These are phyloP conservation scores for Salticus scenicus DNA, from an alignment of 2,888 invertebrate genomes.

Conservation along the genomic window DNA sequence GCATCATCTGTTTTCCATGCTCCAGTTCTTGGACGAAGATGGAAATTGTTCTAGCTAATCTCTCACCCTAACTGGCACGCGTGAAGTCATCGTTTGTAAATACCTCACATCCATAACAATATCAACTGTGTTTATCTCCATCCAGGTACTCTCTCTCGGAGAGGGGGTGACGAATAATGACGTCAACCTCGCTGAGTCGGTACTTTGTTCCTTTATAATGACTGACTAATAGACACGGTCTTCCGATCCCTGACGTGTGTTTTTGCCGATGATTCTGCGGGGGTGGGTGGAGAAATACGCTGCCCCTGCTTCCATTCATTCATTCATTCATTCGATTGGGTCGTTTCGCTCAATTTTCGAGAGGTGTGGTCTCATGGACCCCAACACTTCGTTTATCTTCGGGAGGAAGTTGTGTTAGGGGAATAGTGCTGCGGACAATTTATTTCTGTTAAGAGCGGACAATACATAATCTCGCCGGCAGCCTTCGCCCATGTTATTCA, in stretches of 20 bases:
- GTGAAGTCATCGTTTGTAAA: neutral
- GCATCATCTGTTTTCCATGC: neutral
- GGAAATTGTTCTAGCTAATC: neutral
- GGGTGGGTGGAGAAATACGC: neutral
- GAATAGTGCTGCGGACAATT: too few relatives aligned
- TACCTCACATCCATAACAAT: neutral
- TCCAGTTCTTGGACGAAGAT: neutral
- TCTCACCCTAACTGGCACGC: neutral
- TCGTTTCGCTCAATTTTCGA: conserved; percentile 13
- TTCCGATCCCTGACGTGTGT: conserved; percentile 23
- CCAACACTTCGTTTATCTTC: neutral
- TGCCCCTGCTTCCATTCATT: neutral
- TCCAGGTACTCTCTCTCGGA: conserved; percentile 3
- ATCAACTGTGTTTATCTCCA: conserved; percentile 11
- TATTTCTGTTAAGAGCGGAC: too few relatives aligned
- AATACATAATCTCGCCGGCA: too few relatives aligned
- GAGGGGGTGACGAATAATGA: conserved; percentile 36
- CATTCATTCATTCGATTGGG: neutral
- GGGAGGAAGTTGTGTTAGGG: neutral
- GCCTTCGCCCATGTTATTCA: too few relatives aligned
- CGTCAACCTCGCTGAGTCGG: conserved; percentile 63
- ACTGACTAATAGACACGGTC: conserved; percentile 67
- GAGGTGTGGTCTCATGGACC: conserved; percentile 6
- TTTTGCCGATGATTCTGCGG: conserved; percentile 8
- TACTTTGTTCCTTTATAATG: conserved; percentile 60